These are phyloP conservation scores for Patella pellucida DNA, from an alignment of 2,888 invertebrate species.

Conservation along the genomic window DNA sequence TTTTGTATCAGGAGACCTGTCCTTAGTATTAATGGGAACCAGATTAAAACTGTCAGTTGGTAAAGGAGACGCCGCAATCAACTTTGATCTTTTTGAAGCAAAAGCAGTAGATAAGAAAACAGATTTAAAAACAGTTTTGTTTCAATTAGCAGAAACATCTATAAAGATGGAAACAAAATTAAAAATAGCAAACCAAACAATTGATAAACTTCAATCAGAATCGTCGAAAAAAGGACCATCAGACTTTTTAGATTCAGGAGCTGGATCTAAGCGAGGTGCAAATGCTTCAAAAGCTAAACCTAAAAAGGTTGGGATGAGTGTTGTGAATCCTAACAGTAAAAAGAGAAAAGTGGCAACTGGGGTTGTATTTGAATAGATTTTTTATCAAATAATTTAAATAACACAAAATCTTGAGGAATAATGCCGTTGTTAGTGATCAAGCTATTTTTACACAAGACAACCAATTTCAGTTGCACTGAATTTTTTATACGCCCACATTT, in stretches of 20 bases:
- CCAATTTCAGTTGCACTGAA: too few species aligned
- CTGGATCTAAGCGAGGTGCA: slow-evolving; percentile 51
- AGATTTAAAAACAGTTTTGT: slow-evolving; percentile 59
- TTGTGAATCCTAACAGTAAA: slow-evolving; percentile 64
- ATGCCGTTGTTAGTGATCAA: too few species aligned
- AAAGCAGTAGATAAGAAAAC: slow-evolving; percentile 61
- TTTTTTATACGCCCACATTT: too few species aligned
- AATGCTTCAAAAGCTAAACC: slow-evolving; percentile 52
- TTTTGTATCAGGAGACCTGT: slow-evolving; percentile 54
- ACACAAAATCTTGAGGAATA: too few species aligned
- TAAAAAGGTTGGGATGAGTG: slow-evolving; percentile 65
- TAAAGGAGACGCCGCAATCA: slow-evolving; percentile 47
- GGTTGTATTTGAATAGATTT: slow-evolving; percentile 60
- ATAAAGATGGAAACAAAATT: slow-evolving; percentile 50
- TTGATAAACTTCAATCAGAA: slow-evolving; percentile 52
- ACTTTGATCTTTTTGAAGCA: slow-evolving; percentile 61
- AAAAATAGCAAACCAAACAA: slow-evolving; percentile 51
- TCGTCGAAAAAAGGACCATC: slow-evolving; percentile 32
- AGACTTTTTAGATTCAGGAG: slow-evolving; percentile 44
- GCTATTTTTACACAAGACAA: too few species aligned
- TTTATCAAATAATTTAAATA: too few species aligned
- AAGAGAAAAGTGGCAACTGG: slow-evolving; percentile 65
- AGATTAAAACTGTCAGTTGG: slow-evolving; percentile 59
- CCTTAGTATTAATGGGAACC: slow-evolving; percentile 51
- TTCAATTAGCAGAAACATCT: slow-evolving; percentile 55